Evolutionary conservation across 2,113 vertebrate species (phyloP).

Genomic region (Scophthalmus maximus): DNA sequence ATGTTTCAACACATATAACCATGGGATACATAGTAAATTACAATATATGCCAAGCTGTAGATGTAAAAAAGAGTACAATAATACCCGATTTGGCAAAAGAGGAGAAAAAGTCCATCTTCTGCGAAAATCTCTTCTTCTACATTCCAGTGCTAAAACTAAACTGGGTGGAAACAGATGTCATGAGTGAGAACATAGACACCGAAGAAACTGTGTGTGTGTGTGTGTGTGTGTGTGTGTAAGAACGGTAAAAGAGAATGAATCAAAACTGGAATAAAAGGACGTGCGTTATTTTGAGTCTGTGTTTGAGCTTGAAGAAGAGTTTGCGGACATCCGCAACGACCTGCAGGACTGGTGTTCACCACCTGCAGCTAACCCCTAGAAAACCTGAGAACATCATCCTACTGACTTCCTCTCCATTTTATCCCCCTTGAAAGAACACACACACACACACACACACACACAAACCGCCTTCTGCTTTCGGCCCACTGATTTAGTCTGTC

Average conservation of each 20-base stretch:
- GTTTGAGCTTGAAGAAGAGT: constrained; percentile 54
- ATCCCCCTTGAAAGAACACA: constrained; percentile 29
- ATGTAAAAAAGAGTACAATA: too few relatives aligned
- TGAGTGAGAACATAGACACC: not conserved
- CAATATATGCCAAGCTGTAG: not conserved
- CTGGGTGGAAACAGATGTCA: constrained; percentile 10
- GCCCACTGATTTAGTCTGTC: constrained; percentile 71
- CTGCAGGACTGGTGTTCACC: constrained; percentile 56
- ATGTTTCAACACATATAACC: not conserved
- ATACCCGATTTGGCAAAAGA: not conserved
- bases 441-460: constrained; percentile 13
- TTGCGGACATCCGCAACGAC: constrained; percentile 50
- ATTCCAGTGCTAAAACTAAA: not conserved
- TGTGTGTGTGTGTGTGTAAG: not conserved
- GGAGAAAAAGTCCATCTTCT: not conserved
- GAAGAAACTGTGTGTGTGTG: not conserved
- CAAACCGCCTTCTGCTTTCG: constrained; percentile 57
- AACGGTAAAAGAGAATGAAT: not conserved
- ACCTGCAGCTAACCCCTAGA: constrained; percentile 56
- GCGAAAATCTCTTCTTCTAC: not conserved
- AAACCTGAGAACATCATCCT: constrained; percentile 56
- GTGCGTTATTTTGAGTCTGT: constrained; percentile 43
- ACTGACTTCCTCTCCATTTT: constrained; percentile 38
- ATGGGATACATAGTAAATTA: not conserved
- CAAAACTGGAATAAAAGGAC: constrained; percentile 39